Conservation (phyloP, 2,888 invertebrate species). For the Latrodectus elegans region DNA sequence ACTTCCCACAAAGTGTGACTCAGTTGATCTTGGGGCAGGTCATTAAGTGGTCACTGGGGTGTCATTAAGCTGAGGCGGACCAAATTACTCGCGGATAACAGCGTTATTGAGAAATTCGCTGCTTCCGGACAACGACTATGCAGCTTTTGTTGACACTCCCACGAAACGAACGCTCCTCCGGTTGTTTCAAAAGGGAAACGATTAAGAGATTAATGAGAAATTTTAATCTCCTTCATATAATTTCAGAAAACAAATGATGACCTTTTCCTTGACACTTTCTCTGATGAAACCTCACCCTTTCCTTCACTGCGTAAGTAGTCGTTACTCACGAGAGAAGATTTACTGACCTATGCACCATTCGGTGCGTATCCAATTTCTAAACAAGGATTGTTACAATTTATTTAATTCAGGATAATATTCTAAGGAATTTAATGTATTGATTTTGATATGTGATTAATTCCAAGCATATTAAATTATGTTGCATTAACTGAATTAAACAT, state of each 20-base stretch:
- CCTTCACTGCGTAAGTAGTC: too few species aligned
- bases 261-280: conserved; percentile 11
- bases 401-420: too few species aligned
- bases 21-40: conserved; percentile 57
- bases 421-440: too few species aligned
- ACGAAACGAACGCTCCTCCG: conserved; percentile 12
- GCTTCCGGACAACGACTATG: conserved; percentile 26
- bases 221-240: conserved; percentile 38
- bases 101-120: conserved; percentile 52
- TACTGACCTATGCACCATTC: too few species aligned
- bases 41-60: conserved; percentile 62
- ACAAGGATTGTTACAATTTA: too few species aligned
- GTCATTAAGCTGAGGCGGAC: conserved; percentile 63
- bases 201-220: conserved; percentile 46
- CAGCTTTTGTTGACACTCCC: conserved; percentile 23
- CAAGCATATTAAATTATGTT: too few species aligned
- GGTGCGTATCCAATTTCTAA: too few species aligned
- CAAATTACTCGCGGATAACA: conserved; percentile 50
- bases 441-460: too few species aligned
- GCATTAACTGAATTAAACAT: too few species aligned
- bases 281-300: neutral
- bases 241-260: conserved; percentile 17
- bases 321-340: too few species aligned
- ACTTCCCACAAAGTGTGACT: conserved; percentile 49
- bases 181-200: conserved; percentile 48